Conservation (phyloP, 1,140 invertebrate species). For the Drosophila yakuba region DNA sequence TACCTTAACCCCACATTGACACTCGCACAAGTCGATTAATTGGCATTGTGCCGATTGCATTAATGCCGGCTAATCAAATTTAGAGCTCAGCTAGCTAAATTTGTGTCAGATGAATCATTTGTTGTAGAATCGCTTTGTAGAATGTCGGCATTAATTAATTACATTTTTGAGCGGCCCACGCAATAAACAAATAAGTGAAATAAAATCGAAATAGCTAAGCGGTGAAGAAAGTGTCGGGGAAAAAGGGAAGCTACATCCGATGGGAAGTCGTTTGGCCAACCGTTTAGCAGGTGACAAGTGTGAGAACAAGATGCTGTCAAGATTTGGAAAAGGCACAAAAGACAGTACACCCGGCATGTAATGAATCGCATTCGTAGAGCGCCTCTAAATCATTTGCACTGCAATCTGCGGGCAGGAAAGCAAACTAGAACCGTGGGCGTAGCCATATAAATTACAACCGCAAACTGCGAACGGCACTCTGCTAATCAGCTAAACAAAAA, state of each 20-base stretch:
- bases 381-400: constrained; percentile 53
- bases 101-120: constrained; percentile 53
- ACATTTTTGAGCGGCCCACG: constrained; percentile 56
- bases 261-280: constrained; percentile 40
- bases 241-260: constrained; percentile 7
- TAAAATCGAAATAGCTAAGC: neutral
- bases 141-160: constrained; percentile 29
- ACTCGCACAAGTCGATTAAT: constrained; percentile 57
- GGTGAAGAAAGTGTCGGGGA: constrained; percentile 52
- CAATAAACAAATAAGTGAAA: constrained; percentile 19
- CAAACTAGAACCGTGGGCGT: constrained; percentile 47
- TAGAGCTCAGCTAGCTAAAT: constrained; percentile 30
- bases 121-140: constrained; percentile 10
- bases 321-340: constrained; percentile 9
- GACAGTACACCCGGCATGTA: constrained; percentile 11
- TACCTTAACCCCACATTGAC: constrained; percentile 45
- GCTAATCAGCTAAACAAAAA: constrained; percentile 73
- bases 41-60: constrained; percentile 71
- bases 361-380: constrained; percentile 46
- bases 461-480: constrained; percentile 57
- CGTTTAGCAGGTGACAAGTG: constrained; percentile 57
- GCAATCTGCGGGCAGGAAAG: constrained; percentile 41
- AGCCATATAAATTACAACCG: constrained; percentile 72
- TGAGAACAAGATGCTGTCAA: constrained; percentile 11
- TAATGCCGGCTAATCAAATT: constrained; percentile 68